These are phyloP conservation scores for Amphiura filiformis DNA, from an alignment of 35 echinoderm and acorn worm species.

Conservation along the genomic window DNA sequence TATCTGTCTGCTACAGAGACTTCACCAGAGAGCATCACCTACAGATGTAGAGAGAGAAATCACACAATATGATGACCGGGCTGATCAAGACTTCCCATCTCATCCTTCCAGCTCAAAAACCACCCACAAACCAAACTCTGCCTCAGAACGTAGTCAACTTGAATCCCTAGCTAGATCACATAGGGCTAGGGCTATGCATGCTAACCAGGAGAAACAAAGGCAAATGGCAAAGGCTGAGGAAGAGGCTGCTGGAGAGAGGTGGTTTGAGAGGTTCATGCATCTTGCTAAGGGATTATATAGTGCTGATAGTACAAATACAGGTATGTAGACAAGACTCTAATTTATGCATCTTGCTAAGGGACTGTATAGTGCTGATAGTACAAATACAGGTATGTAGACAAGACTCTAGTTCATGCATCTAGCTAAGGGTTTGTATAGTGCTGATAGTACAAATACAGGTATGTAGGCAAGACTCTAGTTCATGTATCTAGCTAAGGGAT, in stretches of 20 bases:
- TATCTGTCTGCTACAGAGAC: slow-evolving; percentile 7
- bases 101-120: slow-evolving; percentile 22
- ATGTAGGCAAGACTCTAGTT: no score
- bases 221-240: slow-evolving; percentile 9
- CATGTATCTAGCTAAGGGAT: no score
- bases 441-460: no score
- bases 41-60: slow-evolving; percentile 69
- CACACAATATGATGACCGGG: slow-evolving; percentile 62
- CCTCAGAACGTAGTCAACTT: background rate
- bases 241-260: slow-evolving; percentile 60
- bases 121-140: background rate
- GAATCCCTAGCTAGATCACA: background rate
- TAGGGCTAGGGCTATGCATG: slow-evolving; percentile 18
- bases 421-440: no score
- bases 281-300: slow-evolving; percentile 90
- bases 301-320: slow-evolving; percentile 63
- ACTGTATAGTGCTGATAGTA: no score
- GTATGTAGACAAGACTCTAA: background rate
- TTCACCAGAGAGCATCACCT: slow-evolving; percentile 17
- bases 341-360: no score
- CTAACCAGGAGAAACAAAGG: slow-evolving; percentile 38
- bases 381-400: no score
- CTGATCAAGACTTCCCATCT: background rate
- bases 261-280: slow-evolving; percentile 89
- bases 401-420: no score